Conservation (phyloP, 2,888 invertebrate species). For the Xanthia togata region DNA sequence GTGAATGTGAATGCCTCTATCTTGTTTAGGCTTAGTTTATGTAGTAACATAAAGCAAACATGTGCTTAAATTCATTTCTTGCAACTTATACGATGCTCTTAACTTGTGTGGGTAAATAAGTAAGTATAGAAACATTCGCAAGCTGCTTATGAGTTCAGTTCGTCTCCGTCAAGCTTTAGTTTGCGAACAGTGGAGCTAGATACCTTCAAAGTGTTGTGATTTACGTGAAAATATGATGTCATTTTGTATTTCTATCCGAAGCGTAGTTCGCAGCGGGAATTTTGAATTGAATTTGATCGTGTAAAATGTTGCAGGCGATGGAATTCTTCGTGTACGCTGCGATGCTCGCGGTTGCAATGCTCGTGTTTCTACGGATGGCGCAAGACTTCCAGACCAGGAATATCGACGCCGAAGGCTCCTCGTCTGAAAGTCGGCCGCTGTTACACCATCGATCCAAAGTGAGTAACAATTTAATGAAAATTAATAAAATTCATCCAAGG, state of each 20-base stretch:
- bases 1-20: constrained; percentile 5
- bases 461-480: constrained; percentile 25
- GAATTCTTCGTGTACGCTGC: constrained; percentile 94
- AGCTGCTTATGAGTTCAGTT: constrained; percentile 15
- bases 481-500: not conserved
- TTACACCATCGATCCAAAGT: constrained; percentile 83
- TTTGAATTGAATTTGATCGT: constrained; percentile 44
- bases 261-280: constrained; percentile 8
- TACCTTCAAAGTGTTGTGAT: constrained; percentile 10
- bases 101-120: constrained; percentile 1
- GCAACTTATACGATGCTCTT: not conserved
- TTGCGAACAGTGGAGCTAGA: constrained; percentile 20
- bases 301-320: constrained; percentile 89
- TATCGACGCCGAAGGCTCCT: constrained; percentile 83
- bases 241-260: constrained; percentile 28
- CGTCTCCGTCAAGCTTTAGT: not conserved
- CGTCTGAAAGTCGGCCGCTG: constrained; percentile 83
- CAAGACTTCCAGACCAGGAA: constrained; percentile 84
- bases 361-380: constrained; percentile 91
- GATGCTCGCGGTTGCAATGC: constrained; percentile 92
- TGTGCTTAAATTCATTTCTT: constrained; percentile 11
- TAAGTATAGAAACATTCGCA: constrained; percentile 2
- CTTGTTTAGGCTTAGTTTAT: constrained; percentile 11
- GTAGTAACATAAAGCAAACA: constrained; percentile 12
- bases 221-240: constrained; percentile 16